These are phyloP conservation scores for Microcebus lehilahytsara DNA, from an alignment of 2,113 vertebrate genomes.

Conservation along the genomic window DNA sequence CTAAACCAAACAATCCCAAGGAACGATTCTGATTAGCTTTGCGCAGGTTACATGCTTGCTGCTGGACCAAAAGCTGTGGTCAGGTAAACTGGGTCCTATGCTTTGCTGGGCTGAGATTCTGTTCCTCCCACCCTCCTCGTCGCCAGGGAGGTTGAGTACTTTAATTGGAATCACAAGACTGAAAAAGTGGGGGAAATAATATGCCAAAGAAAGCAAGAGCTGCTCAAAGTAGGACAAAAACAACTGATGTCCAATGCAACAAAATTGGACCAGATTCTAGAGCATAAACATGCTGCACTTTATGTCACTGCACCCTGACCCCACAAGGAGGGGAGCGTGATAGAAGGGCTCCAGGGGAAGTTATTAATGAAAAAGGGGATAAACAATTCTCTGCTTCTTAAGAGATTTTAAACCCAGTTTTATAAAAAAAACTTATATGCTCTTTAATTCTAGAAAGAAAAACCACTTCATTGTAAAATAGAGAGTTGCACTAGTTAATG, in stretches of 20 bases:
- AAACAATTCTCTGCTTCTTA: background rate
- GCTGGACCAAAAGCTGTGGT: background rate
- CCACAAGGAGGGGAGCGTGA: background rate
- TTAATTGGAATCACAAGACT: background rate
- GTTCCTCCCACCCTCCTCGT: background rate
- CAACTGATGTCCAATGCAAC: background rate
- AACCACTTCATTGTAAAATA: background rate
- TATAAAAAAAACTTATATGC: background rate
- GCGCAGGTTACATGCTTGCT: background rate
- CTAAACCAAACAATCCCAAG: background rate
- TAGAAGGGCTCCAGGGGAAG: background rate
- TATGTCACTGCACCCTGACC: fast-evolving
- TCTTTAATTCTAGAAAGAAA: background rate
- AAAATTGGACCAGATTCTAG: background rate
- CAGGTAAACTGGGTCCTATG: background rate
- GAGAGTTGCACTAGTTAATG: background rate
- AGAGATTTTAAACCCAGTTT: background rate
- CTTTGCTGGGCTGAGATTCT: background rate
- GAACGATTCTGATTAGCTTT: background rate
- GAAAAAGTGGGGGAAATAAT: background rate
- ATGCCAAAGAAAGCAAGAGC: background rate
- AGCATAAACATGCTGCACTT: background rate
- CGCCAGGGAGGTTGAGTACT: background rate
- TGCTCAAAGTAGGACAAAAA: background rate
- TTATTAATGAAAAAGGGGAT: background rate